Conservation (phyloP, 2,113 vertebrate species). For the Tupaia chinensis region DNA sequence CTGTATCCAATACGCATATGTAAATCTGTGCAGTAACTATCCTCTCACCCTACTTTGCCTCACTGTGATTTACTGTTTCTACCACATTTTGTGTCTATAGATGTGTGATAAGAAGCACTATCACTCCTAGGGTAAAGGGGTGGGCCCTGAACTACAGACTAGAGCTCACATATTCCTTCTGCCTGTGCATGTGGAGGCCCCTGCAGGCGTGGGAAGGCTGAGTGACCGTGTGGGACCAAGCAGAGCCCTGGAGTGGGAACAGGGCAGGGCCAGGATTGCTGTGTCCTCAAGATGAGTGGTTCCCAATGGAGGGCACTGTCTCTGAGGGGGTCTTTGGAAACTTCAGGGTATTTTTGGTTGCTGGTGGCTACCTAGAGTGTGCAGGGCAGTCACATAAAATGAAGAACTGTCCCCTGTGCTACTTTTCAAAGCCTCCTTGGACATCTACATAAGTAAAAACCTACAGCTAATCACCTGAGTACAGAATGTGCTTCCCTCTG, state of each 20-base stretch:
- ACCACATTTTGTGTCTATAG: not conserved
- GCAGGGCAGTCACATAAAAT: too few species aligned
- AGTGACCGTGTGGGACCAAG: fast-evolving
- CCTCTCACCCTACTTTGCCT: fast-evolving
- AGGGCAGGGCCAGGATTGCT: fast-evolving
- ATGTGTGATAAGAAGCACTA: not conserved
- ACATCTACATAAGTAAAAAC: too few species aligned
- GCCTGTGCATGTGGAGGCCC: not conserved
- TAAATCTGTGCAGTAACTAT: fast-evolving
- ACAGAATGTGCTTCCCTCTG: not conserved
- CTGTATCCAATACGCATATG: fast-evolving
- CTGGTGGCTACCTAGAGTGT: not conserved
- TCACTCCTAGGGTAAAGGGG: too few species aligned
- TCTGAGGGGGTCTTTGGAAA: not conserved
- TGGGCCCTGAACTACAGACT: too few species aligned
- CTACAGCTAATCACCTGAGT: not conserved
- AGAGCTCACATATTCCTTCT: too few species aligned
- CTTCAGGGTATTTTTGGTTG: not conserved
- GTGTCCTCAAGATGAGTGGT: not conserved
- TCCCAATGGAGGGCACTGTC: not conserved
- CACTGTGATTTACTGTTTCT: not conserved
- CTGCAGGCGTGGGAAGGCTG: fast-evolving
- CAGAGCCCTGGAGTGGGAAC: fast-evolving
- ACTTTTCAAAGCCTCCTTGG: not conserved
- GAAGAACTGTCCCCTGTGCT: not conserved